These are phyloP conservation scores for Dendropsophus ebraccatus DNA, from an alignment of 2,113 vertebrate species.

Conservation along the genomic window DNA sequence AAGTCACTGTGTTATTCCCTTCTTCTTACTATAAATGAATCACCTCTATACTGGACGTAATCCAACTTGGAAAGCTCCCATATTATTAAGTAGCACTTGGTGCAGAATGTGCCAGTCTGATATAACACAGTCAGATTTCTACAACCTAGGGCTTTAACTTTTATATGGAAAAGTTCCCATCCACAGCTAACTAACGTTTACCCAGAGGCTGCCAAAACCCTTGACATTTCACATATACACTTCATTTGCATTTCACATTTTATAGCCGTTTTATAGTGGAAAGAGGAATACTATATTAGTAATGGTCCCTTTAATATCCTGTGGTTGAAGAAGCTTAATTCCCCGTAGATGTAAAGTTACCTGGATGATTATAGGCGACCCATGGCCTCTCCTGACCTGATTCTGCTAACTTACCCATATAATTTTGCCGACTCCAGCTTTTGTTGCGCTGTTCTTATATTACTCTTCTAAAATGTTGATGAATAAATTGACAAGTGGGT, in stretches of 20 bases:
- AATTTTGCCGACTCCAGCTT: no score
- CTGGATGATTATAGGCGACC: not conserved
- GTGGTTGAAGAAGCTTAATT: not conserved
- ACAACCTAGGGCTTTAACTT: not conserved
- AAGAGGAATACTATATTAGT: not conserved
- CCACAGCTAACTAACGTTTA: not conserved
- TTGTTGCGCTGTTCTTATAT: no score
- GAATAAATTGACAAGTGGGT: no score
- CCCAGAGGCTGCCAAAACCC: not conserved
- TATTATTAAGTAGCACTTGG: not conserved
- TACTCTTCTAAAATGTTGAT: no score
- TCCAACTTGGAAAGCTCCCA: not conserved
- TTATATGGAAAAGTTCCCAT: not conserved
- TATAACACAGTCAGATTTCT: not conserved
- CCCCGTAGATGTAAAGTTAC: no score
- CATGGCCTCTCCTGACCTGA: no score
- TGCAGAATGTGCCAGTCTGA: not conserved
- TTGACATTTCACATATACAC: not conserved
- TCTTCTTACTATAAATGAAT: conserved; percentile 4
- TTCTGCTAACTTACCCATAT: no score
- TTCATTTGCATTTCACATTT: not conserved
- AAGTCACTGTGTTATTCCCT: no score
- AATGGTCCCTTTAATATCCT: not conserved
- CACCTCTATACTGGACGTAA: not conserved
- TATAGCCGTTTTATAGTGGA: not conserved